Conservation (phyloP, 2,888 invertebrate species). For the Fissipunctia ypsillon region DNA sequence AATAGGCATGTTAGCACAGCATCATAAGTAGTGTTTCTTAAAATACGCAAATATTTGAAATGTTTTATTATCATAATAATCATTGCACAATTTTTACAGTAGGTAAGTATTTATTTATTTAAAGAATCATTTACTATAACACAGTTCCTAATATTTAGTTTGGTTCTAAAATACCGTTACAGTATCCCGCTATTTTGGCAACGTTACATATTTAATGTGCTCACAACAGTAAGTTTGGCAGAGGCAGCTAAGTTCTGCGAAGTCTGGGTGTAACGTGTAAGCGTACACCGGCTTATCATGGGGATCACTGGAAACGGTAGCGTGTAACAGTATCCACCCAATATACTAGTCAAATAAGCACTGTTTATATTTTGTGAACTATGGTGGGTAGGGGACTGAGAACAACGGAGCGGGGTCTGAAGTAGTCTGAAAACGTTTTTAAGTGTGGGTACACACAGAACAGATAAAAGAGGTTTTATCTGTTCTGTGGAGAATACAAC, state of each 20-base stretch:
- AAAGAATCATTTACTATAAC: not conserved
- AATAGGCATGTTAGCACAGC: not conserved
- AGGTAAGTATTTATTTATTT: not conserved
- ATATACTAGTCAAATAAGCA: constrained; percentile 69
- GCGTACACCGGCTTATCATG: constrained; percentile 68
- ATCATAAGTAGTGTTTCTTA: not conserved
- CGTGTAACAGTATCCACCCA: constrained; percentile 72
- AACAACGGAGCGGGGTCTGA: constrained; percentile 16
- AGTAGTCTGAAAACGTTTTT: not conserved
- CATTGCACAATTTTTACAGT: not conserved
- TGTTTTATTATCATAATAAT: not conserved
- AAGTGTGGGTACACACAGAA: not conserved
- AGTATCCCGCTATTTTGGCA: constrained; percentile 58
- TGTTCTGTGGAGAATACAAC: too few relatives aligned
- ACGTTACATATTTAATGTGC: constrained; percentile 48
- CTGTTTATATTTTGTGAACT: constrained; percentile 84
- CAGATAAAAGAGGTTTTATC: too few relatives aligned
- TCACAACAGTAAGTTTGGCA: constrained; percentile 56
- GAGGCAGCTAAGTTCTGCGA: constrained; percentile 62
- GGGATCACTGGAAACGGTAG: constrained; percentile 81
- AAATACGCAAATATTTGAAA: not conserved
- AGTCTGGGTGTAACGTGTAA: constrained; percentile 64
- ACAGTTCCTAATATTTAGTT: constrained; percentile 3
- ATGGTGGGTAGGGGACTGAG: constrained; percentile 69
- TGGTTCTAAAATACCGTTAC: constrained; percentile 37